Evolutionary conservation across 1,140 invertebrate species (phyloP).

Genomic region (Calliphora vicina): DNA sequence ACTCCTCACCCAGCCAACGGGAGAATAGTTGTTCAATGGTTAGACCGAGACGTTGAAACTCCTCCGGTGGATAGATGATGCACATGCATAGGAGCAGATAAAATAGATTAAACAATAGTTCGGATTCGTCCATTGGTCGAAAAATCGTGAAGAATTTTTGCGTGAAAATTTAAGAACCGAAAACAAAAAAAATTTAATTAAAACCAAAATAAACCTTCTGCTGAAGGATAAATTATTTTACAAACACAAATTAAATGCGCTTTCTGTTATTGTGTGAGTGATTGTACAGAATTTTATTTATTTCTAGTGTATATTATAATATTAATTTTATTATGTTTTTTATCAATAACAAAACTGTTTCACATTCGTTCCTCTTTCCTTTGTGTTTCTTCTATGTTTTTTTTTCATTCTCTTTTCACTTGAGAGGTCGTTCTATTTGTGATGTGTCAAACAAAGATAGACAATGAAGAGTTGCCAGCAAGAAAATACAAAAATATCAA

Average conservation of each 20-base stretch:
- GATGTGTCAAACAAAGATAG: conserved; percentile 11
- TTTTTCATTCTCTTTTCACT: neutral
- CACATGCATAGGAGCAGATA: conserved; percentile 74
- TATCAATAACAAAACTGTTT: neutral
- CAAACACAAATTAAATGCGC: neutral
- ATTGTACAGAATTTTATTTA: neutral
- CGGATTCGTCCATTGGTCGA: conserved; percentile 58
- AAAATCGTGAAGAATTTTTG: conserved; percentile 36
- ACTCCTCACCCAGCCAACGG: conserved; percentile 72
- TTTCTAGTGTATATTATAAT: neutral
- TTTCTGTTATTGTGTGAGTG: neutral
- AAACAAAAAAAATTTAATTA: neutral
- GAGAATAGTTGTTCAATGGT: conserved; percentile 75
- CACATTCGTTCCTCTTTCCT: neutral
- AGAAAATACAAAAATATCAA: too few species aligned
- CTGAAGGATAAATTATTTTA: neutral
- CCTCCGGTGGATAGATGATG: conserved; percentile 77
- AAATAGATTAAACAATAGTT: conserved; percentile 72
- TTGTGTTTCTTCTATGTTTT: neutral
- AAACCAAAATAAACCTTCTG: neutral
- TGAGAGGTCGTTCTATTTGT: neutral
- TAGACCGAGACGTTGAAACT: conserved; percentile 78
- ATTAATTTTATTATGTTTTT: neutral
- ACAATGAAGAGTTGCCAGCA: neutral
- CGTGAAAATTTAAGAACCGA: neutral